Percentiles rank a stretch among this genome's conserved stretches.
phyloP scores from a whole-genome alignment of 1,140 invertebrate genomes.

The Elymnias hypermnestra region DNA sequence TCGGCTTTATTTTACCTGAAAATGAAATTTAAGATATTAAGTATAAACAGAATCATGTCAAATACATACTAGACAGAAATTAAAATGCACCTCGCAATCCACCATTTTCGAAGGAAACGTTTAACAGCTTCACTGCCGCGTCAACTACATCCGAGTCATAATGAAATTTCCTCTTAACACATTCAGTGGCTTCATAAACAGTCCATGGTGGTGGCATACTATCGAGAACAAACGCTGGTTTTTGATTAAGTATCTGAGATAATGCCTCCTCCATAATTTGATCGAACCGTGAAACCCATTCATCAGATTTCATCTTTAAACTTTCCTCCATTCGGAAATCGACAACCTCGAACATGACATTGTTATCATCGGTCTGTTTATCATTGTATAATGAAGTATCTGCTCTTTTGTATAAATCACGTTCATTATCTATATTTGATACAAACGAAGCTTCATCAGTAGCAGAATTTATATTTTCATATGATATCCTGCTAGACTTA shows the following conservation, averaged over 20 bases:
- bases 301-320: slow-evolving; percentile 42
- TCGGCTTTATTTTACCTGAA: slow-evolving; percentile 37
- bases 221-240: slow-evolving; percentile 23
- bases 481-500: too few species aligned
- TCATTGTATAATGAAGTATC: too few species aligned
- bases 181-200: slow-evolving; percentile 47
- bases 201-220: slow-evolving; percentile 45
- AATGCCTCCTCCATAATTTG: slow-evolving; percentile 64
- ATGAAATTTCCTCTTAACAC: slow-evolving; percentile 38
- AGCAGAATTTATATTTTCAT: too few species aligned
- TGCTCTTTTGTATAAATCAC: too few species aligned
- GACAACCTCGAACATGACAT: slow-evolving; percentile 48
- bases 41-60: background rate
- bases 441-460: too few species aligned
- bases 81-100: slow-evolving; percentile 35
- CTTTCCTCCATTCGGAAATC: slow-evolving; percentile 38
- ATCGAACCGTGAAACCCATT: slow-evolving; percentile 53
- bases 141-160: slow-evolving; percentile 30
- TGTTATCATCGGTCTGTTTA: slow-evolving; percentile 27
- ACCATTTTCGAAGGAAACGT: slow-evolving; percentile 36
- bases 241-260: slow-evolving; percentile 38
- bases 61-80: background rate
- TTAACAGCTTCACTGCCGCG: slow-evolving; percentile 39
- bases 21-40: background rate
- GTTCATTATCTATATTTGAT: too few species aligned